Percentiles rank a stretch among this genome's conserved stretches.
Conservation (phyloP, 2,113 vertebrate species). For the Sander vitreus region DNA sequence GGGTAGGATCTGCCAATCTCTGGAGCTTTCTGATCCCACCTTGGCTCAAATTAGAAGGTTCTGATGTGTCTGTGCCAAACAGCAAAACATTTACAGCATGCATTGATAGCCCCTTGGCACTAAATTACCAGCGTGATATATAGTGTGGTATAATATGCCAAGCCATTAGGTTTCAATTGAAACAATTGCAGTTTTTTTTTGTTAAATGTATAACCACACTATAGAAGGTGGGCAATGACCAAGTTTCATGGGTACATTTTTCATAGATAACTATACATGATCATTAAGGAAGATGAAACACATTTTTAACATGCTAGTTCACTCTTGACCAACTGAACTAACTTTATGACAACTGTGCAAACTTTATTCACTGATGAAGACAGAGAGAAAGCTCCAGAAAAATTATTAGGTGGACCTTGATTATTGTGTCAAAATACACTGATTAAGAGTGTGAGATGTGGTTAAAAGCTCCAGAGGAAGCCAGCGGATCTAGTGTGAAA, state of each 20-base stretch:
- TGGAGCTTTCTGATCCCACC: slow-evolving; percentile 46
- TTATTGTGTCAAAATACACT: background rate
- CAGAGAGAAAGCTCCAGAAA: background rate
- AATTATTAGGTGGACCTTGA: background rate
- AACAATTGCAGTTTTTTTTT: background rate
- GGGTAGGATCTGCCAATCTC: slow-evolving; percentile 60
- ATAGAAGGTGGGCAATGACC: background rate
- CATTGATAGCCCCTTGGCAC: background rate
- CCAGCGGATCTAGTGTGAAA: no score
- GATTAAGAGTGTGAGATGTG: background rate
- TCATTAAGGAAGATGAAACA: background rate
- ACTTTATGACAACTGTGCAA: background rate
- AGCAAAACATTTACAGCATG: slow-evolving; percentile 19
- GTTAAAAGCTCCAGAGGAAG: background rate
- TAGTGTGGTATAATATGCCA: background rate
- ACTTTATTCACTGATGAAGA: background rate
- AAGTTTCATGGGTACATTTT: no score
- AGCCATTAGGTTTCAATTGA: slow-evolving; percentile 8
- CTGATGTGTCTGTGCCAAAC: slow-evolving; percentile 37
- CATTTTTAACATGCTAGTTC: background rate
- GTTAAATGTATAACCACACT: background rate
- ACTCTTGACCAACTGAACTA: background rate
- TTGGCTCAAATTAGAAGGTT: slow-evolving; percentile 40
- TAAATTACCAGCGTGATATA: slow-evolving; percentile 6
- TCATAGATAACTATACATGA: background rate